Evolutionary conservation across 2,113 vertebrate species (phyloP).

Genomic region (Callaeas wilsoni): DNA sequence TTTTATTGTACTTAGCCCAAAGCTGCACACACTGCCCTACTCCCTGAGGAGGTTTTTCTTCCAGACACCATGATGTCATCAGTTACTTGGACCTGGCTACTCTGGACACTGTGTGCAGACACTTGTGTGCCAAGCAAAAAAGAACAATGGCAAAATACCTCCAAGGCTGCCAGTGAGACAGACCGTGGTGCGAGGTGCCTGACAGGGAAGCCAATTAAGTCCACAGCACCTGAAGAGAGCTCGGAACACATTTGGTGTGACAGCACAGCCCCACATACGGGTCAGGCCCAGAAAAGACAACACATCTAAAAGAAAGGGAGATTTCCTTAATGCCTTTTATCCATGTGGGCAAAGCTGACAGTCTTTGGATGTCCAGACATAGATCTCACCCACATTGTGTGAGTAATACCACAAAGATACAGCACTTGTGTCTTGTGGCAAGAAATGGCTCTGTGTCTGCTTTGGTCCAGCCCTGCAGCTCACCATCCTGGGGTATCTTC

Average conservation of each 20-base stretch:
- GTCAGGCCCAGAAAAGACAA: not conserved
- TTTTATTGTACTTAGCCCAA: not conserved
- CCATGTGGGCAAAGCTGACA: not conserved
- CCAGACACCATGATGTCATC: not conserved
- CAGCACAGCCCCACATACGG: not conserved
- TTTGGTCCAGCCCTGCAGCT: not conserved
- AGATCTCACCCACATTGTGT: not conserved
- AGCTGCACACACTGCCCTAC: not conserved
- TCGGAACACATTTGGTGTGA: not conserved
- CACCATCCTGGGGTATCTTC: accelerated
- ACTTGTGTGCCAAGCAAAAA: not conserved
- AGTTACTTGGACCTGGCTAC: not conserved
- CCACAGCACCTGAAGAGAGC: not conserved
- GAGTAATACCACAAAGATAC: not conserved
- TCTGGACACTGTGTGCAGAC: not conserved
- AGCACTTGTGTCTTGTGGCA: not conserved
- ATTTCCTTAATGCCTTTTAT: not conserved
- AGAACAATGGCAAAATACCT: not conserved
- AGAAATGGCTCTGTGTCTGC: not conserved
- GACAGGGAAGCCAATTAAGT: not conserved
- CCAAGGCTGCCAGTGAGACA: not conserved
- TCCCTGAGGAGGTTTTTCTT: not conserved
- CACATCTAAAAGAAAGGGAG: not conserved
- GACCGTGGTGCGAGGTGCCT: not conserved
- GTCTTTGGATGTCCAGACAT: not conserved